Evolutionary conservation across 2,113 vertebrate species (phyloP).

Genomic region (Cisticola juncidis): DNA sequence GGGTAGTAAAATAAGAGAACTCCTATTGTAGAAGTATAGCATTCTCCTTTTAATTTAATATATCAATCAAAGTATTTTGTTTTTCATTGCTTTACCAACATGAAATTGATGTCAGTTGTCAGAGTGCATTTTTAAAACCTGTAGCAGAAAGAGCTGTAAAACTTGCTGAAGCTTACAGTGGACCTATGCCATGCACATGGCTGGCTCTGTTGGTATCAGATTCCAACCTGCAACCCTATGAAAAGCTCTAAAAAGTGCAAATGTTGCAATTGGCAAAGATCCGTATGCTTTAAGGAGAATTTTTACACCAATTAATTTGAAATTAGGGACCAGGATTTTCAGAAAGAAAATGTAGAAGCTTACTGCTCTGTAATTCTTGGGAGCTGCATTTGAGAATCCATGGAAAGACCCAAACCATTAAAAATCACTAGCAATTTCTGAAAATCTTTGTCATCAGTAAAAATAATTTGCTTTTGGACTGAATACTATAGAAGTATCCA

Average conservation of each 20-base stretch:
- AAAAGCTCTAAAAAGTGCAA: constrained; percentile 48
- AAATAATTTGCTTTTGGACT: not conserved
- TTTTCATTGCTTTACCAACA: constrained; percentile 11
- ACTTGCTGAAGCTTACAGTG: constrained; percentile 44
- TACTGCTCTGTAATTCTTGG: not conserved
- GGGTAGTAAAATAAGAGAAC: constrained; percentile 22
- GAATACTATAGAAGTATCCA: not conserved
- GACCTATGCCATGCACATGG: not conserved
- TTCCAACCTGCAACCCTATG: constrained; percentile 32
- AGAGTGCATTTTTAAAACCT: not conserved
- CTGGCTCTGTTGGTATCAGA: not conserved
- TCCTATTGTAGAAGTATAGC: not conserved
- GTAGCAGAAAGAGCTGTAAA: constrained; percentile 50
- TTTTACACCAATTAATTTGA: constrained; percentile 40
- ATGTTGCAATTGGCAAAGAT: constrained; percentile 37
- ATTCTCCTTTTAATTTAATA: not conserved
- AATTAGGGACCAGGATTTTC: constrained; percentile 21
- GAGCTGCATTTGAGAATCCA: not conserved
- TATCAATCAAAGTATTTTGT: not conserved
- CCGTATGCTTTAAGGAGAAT: constrained; percentile 6
- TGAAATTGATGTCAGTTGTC: constrained; percentile 3
- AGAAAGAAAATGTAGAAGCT: not conserved
- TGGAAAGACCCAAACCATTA: not conserved
- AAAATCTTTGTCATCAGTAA: constrained; percentile 13
- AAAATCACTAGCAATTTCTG: not conserved